Percentiles rank a stretch among this genome's conserved stretches.
phyloP scores from a whole-genome alignment of 2,797 vertebrate species.

The Staurois parvus region DNA sequence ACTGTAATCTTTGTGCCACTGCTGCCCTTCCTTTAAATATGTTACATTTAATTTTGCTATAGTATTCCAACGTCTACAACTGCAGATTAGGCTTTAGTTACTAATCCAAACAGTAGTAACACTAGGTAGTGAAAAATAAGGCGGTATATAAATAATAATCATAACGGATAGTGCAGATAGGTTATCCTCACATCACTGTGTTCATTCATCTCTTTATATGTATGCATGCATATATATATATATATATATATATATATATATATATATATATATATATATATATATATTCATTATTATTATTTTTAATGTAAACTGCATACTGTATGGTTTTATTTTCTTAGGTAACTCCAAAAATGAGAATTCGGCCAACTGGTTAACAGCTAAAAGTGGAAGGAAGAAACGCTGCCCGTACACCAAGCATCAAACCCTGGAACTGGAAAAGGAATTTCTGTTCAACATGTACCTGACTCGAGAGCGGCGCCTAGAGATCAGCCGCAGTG shows the following conservation, averaged over 20 bases:
- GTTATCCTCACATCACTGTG: no score
- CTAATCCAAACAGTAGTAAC: no score
- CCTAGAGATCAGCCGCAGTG: constrained; percentile 97
- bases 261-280: background rate
- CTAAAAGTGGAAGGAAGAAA: constrained; percentile 97
- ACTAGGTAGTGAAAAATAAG: background rate
- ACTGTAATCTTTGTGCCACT: no score
- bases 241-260: no score
- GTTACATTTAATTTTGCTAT: no score
- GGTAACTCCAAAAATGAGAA: constrained; percentile 88
- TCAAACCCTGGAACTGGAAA: constrained; percentile 98
- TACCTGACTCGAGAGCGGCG: constrained; percentile 99
- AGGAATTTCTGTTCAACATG: constrained; percentile 99
- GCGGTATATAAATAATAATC: no score
- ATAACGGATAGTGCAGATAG: no score
- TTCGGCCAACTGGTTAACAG: constrained; percentile 94
- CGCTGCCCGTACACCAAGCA: constrained; percentile 97
- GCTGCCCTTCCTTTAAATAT: no score
- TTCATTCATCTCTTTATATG: no score
- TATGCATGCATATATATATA: no score
- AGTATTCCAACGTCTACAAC: background rate
- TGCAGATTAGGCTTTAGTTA: background rate
- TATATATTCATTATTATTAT: constrained; percentile 34
- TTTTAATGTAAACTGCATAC: no score
- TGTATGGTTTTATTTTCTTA: constrained; percentile 66